These are phyloP conservation scores for Oxystoma pomonae DNA, from an alignment of 2,888 invertebrate genomes.

Conservation along the genomic window DNA sequence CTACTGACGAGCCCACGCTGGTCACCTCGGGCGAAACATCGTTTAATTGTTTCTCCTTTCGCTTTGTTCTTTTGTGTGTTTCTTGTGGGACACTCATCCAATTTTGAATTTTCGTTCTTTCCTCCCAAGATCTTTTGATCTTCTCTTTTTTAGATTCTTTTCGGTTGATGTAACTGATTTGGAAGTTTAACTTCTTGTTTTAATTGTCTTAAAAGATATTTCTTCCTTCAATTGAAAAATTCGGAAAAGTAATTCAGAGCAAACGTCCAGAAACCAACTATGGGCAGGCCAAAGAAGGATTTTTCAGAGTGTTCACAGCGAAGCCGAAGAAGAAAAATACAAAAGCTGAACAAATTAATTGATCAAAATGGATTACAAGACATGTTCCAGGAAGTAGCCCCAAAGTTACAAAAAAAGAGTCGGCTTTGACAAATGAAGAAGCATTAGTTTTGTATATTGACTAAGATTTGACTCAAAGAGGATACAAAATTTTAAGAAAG, in stretches of 20 bases:
- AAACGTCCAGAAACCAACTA: background rate
- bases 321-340: background rate
- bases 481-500: too few species aligned
- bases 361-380: background rate
- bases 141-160: too few species aligned
- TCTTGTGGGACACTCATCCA: too few species aligned
- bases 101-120: too few species aligned
- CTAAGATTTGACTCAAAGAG: background rate
- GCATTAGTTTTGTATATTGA: background rate
- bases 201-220: too few species aligned
- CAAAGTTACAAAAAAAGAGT: background rate
- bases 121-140: too few species aligned
- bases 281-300: background rate
- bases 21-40: too few species aligned
- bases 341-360: background rate
- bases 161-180: too few species aligned
- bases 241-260: background rate
- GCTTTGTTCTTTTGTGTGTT: too few species aligned
- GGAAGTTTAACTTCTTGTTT: too few species aligned
- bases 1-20: too few species aligned
- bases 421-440: background rate
- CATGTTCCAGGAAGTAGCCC: background rate
- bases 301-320: background rate
- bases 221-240: background rate
- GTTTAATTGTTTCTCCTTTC: too few species aligned